Percentiles rank a stretch among this genome's conserved stretches.
These are phyloP conservation scores for Dasypus novemcinctus DNA, from an alignment of 2,113 vertebrate genomes.

Conservation along the genomic window DNA sequence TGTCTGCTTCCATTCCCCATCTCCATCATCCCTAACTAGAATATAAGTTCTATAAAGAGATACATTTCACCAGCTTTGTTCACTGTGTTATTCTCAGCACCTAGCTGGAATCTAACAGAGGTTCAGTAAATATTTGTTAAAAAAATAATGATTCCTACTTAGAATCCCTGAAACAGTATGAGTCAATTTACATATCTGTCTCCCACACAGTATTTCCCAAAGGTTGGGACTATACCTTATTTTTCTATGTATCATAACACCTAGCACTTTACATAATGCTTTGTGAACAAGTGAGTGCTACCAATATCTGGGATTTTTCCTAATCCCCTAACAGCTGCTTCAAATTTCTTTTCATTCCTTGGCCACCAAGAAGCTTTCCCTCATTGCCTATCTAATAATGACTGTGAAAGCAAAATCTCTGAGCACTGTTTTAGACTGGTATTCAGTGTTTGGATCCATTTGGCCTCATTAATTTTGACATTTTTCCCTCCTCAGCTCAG, in stretches of 20 bases:
- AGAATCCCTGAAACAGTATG: slow-evolving; percentile 17
- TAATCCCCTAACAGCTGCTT: slow-evolving; percentile 50
- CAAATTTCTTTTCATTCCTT: slow-evolving; percentile 25
- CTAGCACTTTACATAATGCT: background rate
- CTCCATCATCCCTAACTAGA: background rate
- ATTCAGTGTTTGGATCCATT: slow-evolving; percentile 38
- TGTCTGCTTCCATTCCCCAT: background rate
- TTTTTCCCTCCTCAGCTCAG: slow-evolving; percentile 51
- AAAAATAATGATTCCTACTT: slow-evolving; percentile 14
- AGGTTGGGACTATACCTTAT: background rate
- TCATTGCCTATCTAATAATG: slow-evolving; percentile 37
- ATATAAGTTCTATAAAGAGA: background rate
- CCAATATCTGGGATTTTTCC: background rate
- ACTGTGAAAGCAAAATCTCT: slow-evolving; percentile 30
- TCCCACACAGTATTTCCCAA: background rate
- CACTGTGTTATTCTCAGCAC: background rate
- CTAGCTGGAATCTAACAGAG: slow-evolving; percentile 4
- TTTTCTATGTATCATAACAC: background rate
- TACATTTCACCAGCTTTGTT: background rate
- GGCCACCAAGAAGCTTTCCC: background rate
- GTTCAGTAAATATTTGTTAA: background rate
- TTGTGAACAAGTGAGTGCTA: background rate
- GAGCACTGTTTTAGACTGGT: slow-evolving; percentile 23
- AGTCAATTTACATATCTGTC: background rate
- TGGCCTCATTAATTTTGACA: slow-evolving; percentile 64